Percentiles rank a stretch among this genome's conserved stretches.
Conservation (phyloP, 2,797 vertebrate genomes). For the Phalloptychus januarius region DNA sequence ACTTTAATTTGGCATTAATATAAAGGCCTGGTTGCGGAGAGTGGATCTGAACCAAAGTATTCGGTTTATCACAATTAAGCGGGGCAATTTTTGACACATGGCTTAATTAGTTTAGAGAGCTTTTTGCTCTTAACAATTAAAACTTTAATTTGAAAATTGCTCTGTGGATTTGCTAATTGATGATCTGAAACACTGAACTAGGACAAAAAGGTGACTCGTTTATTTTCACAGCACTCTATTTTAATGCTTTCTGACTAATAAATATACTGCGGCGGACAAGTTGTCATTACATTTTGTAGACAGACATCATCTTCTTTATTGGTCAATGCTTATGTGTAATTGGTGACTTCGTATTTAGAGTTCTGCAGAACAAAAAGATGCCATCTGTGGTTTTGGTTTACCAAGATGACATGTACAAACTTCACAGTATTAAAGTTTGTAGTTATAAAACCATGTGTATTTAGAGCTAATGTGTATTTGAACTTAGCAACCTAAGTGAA, state of each 20-base stretch:
- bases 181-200: neutral
- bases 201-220: neutral
- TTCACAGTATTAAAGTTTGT: constrained; percentile 20
- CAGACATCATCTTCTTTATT: neutral
- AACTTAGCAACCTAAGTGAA: neutral
- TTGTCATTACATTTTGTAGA: neutral
- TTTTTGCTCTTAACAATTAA: neutral
- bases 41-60: neutral
- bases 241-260: neutral
- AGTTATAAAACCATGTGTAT: neutral
- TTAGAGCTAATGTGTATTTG: neutral
- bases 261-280: neutral
- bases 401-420: constrained; percentile 17
- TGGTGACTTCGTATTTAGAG: neutral
- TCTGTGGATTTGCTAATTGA: neutral
- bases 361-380: neutral
- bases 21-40: neutral
- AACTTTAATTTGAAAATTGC: neutral
- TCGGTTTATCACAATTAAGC: neutral
- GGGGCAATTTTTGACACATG: neutral
- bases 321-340: neutral
- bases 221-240: neutral
- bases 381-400: constrained; percentile 11
- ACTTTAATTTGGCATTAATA: neutral
- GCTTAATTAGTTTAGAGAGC: neutral